phyloP scores from a whole-genome alignment of 2,113 vertebrate genomes.

The Xiphophorus hellerii region DNA sequence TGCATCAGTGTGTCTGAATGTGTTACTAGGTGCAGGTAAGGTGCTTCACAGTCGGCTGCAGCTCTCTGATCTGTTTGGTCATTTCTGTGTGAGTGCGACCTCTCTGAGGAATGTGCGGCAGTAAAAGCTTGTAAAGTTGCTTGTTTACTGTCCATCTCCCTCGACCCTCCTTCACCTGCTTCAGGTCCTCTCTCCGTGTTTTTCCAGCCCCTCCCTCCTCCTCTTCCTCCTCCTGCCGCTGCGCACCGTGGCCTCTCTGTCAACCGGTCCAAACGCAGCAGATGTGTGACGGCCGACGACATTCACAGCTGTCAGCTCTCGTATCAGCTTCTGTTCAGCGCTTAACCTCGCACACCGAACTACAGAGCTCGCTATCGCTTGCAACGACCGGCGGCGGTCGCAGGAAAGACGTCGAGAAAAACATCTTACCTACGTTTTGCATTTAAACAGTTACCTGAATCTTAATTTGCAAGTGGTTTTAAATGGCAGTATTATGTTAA shows the following conservation, averaged over 20 bases:
- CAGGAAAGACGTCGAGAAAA: conserved; percentile 1
- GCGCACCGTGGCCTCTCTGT: conserved; percentile 50
- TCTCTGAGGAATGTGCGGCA: conserved; percentile 49
- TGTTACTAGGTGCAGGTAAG: not conserved
- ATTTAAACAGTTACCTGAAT: not conserved
- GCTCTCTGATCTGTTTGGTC: conserved; percentile 5
- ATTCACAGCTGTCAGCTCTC: conserved; percentile 71
- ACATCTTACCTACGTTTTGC: conserved; percentile 9
- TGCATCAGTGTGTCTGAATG: not conserved
- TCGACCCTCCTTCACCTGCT: conserved; percentile 62
- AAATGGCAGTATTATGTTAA: too few species aligned
- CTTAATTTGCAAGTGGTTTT: not conserved
- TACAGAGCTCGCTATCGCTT: not conserved
- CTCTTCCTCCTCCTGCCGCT: not conserved
- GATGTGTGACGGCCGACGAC: conserved; percentile 74
- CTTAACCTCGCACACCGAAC: conserved; percentile 23
- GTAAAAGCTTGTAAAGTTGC: conserved; percentile 56
- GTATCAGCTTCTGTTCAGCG: conserved; percentile 48
- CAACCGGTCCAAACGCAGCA: conserved; percentile 68
- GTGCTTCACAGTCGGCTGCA: not conserved
- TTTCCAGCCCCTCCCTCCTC: conserved; percentile 2
- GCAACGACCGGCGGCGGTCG: conserved; percentile 25
- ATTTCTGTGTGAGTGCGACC: conserved; percentile 33
- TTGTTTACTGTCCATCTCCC: conserved; percentile 36
- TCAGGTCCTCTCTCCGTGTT: conserved; percentile 35